A percentile compares a stretch with the other conserved stretches of the same genome.
Evolutionary conservation across 1,140 invertebrate genomes (phyloP).

Genomic region (Drosophila pectinifera): DNA sequence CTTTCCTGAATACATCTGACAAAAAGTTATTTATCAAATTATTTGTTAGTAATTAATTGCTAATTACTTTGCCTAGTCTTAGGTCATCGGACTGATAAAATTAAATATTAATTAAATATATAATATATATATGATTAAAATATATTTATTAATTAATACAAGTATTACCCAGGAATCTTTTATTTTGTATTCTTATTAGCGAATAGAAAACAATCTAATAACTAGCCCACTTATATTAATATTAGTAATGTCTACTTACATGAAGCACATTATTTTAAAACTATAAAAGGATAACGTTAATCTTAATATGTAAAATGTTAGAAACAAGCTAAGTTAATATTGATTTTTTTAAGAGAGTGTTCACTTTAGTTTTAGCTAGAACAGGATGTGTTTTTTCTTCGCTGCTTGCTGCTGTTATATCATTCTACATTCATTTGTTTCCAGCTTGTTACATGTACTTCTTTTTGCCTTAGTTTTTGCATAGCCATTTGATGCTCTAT

Average conservation of each 20-base stretch:
- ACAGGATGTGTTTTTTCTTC: conserved; percentile 24
- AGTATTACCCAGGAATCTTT: too few relatives aligned
- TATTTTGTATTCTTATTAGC: background rate
- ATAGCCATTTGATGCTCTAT: conserved; percentile 41
- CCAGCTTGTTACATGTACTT: conserved; percentile 33
- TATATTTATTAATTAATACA: too few relatives aligned
- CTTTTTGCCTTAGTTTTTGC: conserved; percentile 25
- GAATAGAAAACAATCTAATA: background rate
- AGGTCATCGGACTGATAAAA: too few relatives aligned
- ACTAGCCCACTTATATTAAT: background rate
- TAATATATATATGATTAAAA: too few relatives aligned
- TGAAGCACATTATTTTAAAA: too few relatives aligned
- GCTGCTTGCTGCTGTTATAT: conserved; percentile 20
- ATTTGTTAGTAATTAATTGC: too few relatives aligned
- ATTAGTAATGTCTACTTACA: too few relatives aligned
- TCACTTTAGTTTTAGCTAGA: conserved; percentile 1
- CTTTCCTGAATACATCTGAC: too few relatives aligned
- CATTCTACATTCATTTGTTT: conserved; percentile 71
- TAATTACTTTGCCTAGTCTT: too few relatives aligned
- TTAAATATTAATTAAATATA: too few relatives aligned
- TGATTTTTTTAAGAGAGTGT: background rate
- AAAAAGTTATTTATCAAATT: background rate
- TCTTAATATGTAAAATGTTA: background rate
- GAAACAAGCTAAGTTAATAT: background rate
- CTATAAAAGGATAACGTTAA: background rate